Evolutionary conservation across 2,797 vertebrate species (phyloP).

Genomic region (Nasua narica): DNA sequence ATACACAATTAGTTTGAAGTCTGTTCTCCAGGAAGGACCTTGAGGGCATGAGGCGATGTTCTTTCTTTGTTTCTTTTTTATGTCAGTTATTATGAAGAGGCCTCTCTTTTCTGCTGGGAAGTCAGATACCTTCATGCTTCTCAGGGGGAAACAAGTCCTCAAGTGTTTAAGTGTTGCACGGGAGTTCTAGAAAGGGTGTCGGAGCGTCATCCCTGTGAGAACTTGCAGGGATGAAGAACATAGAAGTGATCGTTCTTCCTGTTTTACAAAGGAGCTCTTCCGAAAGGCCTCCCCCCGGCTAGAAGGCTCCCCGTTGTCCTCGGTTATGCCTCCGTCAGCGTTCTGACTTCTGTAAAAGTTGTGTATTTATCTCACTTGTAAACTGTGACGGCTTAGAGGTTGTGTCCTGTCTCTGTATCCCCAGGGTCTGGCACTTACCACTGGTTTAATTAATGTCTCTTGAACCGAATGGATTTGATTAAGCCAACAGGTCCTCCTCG

Average conservation of each 20-base stretch:
- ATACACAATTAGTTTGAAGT: background rate
- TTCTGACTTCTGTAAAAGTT: background rate
- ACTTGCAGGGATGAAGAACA: background rate
- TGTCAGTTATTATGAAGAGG: background rate
- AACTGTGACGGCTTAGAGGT: background rate
- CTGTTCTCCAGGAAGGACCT: background rate
- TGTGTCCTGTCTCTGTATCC: background rate
- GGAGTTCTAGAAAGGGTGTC: background rate
- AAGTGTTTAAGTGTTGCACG: background rate
- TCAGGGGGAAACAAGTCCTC: background rate
- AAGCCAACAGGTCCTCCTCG: background rate
- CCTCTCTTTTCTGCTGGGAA: conserved; percentile 22
- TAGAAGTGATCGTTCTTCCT: background rate
- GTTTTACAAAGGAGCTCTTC: background rate
- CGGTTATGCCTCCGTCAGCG: background rate
- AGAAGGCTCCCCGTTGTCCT: background rate
- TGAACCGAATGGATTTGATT: background rate
- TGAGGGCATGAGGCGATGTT: background rate
- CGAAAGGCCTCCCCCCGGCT: background rate
- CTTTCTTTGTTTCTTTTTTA: background rate
- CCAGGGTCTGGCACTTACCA: background rate
- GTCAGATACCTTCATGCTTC: background rate
- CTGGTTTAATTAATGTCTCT: background rate
- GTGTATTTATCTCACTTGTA: background rate
- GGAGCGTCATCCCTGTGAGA: background rate